phyloP scores from a whole-genome alignment of 2,113 vertebrate species.

The Ramphastos sulfuratus region DNA sequence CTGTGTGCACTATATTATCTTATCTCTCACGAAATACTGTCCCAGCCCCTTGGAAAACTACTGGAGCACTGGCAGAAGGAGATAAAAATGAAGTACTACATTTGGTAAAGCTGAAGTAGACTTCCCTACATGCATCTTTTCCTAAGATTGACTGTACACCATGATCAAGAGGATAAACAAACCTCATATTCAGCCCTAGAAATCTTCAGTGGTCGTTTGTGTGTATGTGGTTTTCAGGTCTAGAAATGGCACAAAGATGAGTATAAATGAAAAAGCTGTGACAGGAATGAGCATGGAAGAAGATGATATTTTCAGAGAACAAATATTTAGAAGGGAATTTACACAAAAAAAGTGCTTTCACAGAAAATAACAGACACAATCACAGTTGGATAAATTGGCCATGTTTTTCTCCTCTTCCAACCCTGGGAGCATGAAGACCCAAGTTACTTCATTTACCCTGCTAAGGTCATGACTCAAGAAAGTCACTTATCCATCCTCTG shows the following conservation, averaged over 20 bases:
- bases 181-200: not conserved
- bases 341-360: not conserved
- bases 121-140: not conserved
- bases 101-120: slow-evolving; percentile 25
- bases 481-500: not conserved
- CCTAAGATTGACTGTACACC: not conserved
- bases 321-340: not conserved
- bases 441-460: not conserved
- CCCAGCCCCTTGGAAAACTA: not conserved
- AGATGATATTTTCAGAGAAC: not conserved
- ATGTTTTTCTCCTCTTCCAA: not conserved
- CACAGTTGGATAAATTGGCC: not conserved
- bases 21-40: slow-evolving; percentile 31
- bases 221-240: not conserved
- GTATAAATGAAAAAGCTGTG: not conserved
- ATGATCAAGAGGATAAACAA: not conserved
- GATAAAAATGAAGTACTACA: slow-evolving; percentile 59
- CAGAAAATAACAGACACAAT: not conserved
- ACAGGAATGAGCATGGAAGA: not conserved
- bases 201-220: not conserved
- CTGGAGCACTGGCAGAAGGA: slow-evolving; percentile 42
- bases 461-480: not conserved
- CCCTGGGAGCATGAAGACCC: not conserved
- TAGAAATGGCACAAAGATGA: not conserved
- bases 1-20: slow-evolving; percentile 43